Base-by-base conservation (phyloP, 2,888 invertebrate genomes). In the Halictus quadricinctus region DNA sequence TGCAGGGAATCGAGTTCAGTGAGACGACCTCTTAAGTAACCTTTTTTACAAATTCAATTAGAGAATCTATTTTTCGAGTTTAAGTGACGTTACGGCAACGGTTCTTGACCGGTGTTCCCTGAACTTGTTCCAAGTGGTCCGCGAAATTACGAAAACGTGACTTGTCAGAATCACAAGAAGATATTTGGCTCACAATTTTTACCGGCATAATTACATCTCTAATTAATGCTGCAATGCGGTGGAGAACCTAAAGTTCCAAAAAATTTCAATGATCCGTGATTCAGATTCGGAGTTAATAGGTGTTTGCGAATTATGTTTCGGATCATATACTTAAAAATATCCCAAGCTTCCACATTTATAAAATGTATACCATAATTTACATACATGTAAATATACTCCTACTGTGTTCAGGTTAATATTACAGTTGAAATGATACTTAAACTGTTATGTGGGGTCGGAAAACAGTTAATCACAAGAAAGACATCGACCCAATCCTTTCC, bases 21-120 rank as follows among this genome's bases (percentile, higher is more conserved):
- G n/a, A 12, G 43, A 70, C 43, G 70, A 70, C 70, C 41, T 13
- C 21, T 70, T 70, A n/a, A 70, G n/a, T 41, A 69, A 70, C 43
- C 1, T 70, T 66, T 43, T 41, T n/a, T 13, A 18, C 29, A 70
- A 70, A 46, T 70, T 43, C 12, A 70, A 70, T 70, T 70, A 43
- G 13, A 13, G 43, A 70, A 43, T 43, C 70, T 43, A 43, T n/a
- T 13, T 70, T 43, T 70, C 43, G 41, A 12, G 41, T 41, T 36
- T 41, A 70, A 43, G 13, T 10, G 18, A 36, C 4, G 36, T 66
- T 36, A 36, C 10, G 29, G 36, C 10, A 41, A 29, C 13, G 29
- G 64, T 64, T 29, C 64, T 64, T 64, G 15, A 7, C 36, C 36
- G 36, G 5, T 36, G 36, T 36, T 36, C 36, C 36, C 36, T 36